These are phyloP conservation scores for Ondatra zibethicus DNA, from an alignment of 2,113 vertebrate species.

Conservation along the genomic window DNA sequence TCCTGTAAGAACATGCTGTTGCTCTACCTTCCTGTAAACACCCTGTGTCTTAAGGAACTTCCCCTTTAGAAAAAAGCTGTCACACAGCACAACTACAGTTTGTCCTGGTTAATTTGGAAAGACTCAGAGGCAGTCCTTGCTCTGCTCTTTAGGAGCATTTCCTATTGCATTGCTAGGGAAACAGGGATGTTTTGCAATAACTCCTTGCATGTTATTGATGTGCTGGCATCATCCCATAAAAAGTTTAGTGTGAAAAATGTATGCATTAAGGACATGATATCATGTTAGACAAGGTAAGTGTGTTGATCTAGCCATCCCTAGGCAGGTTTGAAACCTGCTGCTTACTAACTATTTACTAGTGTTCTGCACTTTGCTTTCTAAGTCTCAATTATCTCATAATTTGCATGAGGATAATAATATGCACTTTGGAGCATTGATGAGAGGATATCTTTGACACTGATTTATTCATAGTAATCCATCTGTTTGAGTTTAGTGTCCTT, in stretches of 20 bases:
- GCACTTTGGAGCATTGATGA: neutral
- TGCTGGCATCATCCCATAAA: neutral
- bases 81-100: too few species aligned
- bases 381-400: neutral
- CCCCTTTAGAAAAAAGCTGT: neutral
- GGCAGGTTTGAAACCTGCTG: neutral
- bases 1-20: neutral
- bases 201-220: neutral
- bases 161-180: neutral
- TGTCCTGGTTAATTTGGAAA: neutral
- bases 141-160: neutral
- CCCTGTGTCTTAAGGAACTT: neutral
- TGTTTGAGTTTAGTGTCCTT: neutral
- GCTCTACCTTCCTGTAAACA: neutral
- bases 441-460: neutral
- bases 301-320: neutral
- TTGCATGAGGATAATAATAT: conserved; percentile 14
- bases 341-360: neutral
- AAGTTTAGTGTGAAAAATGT: neutral
- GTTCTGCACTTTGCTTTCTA: neutral
- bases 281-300: neutral
- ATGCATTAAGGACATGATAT: neutral
- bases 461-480: neutral
- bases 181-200: neutral
- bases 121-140: fast-evolving